These are phyloP conservation scores for Drosophila putrida DNA, from an alignment of 2,888 invertebrate genomes.

Conservation along the genomic window DNA sequence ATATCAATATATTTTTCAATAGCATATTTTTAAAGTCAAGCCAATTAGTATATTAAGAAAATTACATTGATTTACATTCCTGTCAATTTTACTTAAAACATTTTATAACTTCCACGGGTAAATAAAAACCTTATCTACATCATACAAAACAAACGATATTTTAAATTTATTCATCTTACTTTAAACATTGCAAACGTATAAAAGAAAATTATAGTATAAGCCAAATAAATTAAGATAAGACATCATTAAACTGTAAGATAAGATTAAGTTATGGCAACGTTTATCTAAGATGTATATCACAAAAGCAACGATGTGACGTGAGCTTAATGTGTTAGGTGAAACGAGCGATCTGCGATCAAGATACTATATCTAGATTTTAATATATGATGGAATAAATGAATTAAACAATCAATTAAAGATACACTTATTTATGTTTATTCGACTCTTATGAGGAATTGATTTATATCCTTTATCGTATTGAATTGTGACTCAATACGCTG, in stretches of 20 bases:
- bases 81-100: no score
- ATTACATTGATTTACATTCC: no score
- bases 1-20: background rate
- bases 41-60: no score
- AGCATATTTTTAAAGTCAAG: background rate
- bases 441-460: background rate
- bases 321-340: background rate
- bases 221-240: slow-evolving; percentile 20
- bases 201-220: slow-evolving; percentile 6
- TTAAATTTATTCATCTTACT: background rate
- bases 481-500: background rate
- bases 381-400: background rate
- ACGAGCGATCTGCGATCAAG: background rate
- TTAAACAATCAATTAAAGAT: background rate
- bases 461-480: background rate
- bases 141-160: background rate
- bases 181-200: background rate
- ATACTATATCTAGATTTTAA: background rate
- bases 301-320: slow-evolving; percentile 6
- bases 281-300: slow-evolving; percentile 43
- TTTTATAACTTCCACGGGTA: no score
- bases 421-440: background rate
- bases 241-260: slow-evolving; percentile 1
- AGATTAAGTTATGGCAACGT: slow-evolving; percentile 12
- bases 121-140: background rate